Percentiles rank a stretch among this genome's conserved stretches.
Evolutionary conservation across 2,888 invertebrate species (phyloP).

Genomic region (Bimastos eiseni): DNA sequence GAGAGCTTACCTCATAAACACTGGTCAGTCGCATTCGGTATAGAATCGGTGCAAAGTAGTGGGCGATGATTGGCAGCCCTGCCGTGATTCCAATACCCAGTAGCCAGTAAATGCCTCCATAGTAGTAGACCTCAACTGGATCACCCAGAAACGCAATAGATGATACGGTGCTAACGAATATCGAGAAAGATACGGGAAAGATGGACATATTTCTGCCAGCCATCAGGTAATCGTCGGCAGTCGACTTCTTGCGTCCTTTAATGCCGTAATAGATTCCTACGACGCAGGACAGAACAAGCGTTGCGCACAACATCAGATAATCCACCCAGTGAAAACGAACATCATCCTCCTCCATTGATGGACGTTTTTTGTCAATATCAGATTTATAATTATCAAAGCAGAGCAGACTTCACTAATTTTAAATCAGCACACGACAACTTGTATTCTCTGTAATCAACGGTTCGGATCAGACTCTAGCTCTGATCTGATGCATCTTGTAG

Average conservation of each 20-base stretch:
- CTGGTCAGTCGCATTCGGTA: slow-evolving; percentile 40
- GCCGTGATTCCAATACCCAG: slow-evolving; percentile 35
- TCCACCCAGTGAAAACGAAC: slow-evolving; percentile 42
- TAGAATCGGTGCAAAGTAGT: slow-evolving; percentile 39
- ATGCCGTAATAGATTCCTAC: slow-evolving; percentile 62
- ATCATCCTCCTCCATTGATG: neutral
- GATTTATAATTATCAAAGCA: neutral
- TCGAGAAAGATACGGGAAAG: slow-evolving; percentile 40
- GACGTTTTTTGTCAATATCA: neutral
- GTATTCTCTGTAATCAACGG: neutral
- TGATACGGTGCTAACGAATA: slow-evolving; percentile 40
- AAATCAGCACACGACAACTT: neutral
- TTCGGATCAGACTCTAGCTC: neutral
- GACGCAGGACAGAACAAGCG: slow-evolving; percentile 36
- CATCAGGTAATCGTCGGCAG: slow-evolving; percentile 57
- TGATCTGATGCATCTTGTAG: neutral
- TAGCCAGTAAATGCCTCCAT: slow-evolving; percentile 38
- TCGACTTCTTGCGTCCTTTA: slow-evolving; percentile 66
- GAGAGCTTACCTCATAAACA: slow-evolving; percentile 36
- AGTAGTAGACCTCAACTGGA: slow-evolving; percentile 43
- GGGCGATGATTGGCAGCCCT: slow-evolving; percentile 37
- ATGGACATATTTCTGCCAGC: slow-evolving; percentile 56
- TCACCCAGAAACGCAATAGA: slow-evolving; percentile 41
- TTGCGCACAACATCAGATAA: slow-evolving; percentile 38
- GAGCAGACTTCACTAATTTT: neutral